Percentiles rank a stretch among this genome's conserved stretches.
Evolutionary conservation across 2,113 vertebrate species (phyloP).

Genomic region (Prunella himalayana): DNA sequence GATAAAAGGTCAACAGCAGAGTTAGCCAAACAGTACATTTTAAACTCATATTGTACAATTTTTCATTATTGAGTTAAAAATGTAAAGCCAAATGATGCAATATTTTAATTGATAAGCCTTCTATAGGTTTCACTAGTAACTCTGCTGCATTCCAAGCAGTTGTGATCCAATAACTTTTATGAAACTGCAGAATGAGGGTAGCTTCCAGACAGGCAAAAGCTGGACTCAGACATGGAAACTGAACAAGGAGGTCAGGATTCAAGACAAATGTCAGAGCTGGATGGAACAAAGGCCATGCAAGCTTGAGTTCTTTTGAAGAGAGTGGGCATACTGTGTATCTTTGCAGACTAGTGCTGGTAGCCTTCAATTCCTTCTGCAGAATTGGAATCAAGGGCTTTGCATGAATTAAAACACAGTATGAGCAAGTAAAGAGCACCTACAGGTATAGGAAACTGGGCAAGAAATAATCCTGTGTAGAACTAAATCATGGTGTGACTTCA

Average conservation of each 20-base stretch:
- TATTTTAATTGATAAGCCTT: neutral
- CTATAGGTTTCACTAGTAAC: neutral
- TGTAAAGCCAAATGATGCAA: neutral
- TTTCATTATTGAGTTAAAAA: neutral
- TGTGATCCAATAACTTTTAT: neutral
- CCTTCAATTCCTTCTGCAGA: neutral
- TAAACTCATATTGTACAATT: neutral
- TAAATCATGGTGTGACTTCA: neutral
- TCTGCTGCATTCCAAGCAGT: neutral
- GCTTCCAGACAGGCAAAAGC: neutral
- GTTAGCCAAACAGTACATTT: neutral
- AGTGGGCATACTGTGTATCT: neutral
- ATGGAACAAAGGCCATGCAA: neutral
- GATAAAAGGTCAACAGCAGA: neutral
- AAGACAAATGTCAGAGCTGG: neutral
- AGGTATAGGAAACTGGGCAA: neutral
- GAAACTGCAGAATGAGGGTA: neutral
- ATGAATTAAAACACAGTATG: neutral
- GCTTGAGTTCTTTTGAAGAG: neutral
- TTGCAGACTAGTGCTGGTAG: neutral
- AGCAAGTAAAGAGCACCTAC: neutral
- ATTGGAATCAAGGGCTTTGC: neutral
- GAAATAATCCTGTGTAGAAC: neutral
- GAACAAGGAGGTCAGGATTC: neutral
- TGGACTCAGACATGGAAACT: neutral